phyloP scores from a whole-genome alignment of 2,888 invertebrate species.

The Pegoplata infirma region DNA sequence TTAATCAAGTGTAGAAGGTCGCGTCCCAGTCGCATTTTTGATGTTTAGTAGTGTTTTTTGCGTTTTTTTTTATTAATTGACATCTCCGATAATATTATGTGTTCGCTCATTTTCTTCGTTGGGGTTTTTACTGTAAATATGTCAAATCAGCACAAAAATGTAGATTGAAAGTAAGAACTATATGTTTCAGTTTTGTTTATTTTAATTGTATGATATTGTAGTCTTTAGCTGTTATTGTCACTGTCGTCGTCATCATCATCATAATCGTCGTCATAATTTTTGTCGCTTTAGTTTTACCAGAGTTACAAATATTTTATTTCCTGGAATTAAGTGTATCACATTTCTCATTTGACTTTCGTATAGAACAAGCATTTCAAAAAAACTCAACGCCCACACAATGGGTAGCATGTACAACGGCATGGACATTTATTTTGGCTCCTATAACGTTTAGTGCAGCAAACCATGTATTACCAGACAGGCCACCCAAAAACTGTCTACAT shows the following conservation, averaged over 20 bases:
- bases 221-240: neutral
- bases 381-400: slow-evolving; percentile 47
- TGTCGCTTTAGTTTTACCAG: neutral
- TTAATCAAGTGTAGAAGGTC: too few relatives aligned
- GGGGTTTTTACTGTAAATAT: slow-evolving; percentile 13
- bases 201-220: neutral
- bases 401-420: too few relatives aligned
- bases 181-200: neutral
- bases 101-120: neutral
- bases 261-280: too few relatives aligned
- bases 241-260: neutral
- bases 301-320: slow-evolving; percentile 33
- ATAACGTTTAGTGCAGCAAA: slow-evolving; percentile 36
- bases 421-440: too few relatives aligned
- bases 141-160: slow-evolving; percentile 33
- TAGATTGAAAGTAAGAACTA: too few relatives aligned
- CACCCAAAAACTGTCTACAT: slow-evolving; percentile 44
- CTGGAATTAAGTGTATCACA: slow-evolving; percentile 37
- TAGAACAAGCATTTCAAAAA: slow-evolving; percentile 11
- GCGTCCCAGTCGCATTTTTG: too few relatives aligned
- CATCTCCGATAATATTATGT: neutral
- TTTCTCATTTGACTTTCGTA: too few relatives aligned
- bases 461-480: too few relatives aligned
- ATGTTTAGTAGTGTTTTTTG: too few relatives aligned
- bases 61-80: neutral